Conservation (phyloP, 2,888 invertebrate species). For the Calliscelio sp. region DNA sequence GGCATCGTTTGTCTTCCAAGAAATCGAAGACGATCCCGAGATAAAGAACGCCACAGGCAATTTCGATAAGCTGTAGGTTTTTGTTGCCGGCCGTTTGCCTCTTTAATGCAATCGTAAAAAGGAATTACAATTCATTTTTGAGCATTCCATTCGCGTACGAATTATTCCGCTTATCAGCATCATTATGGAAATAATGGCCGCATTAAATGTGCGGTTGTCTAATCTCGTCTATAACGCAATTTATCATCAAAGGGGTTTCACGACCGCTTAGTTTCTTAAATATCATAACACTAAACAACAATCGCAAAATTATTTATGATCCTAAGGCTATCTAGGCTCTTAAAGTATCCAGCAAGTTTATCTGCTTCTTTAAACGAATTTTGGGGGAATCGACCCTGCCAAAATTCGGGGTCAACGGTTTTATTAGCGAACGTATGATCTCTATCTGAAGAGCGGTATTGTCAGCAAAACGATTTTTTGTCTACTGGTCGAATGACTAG, state of each 20-base stretch:
- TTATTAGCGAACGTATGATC: neutral
- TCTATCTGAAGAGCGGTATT: neutral
- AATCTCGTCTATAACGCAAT: no score
- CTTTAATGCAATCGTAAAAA: constrained; percentile 24
- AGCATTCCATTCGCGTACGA: constrained; percentile 20
- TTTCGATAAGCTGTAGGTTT: constrained; percentile 31
- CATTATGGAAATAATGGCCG: no score
- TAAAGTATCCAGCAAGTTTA: no score
- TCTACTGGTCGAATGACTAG: neutral
- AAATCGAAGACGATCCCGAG: constrained; percentile 5
- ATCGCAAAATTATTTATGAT: no score
- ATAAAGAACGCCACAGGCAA: constrained; percentile 9
- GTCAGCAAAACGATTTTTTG: neutral
- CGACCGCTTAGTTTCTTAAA: no score
- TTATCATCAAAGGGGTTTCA: no score
- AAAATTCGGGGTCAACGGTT: neutral
- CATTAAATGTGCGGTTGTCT: no score
- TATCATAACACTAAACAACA: no score
- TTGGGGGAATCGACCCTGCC: no score
- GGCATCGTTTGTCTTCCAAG: constrained; percentile 30
- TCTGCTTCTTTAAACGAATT: no score
- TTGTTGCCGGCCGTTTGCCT: neutral
- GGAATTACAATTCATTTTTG: constrained; percentile 20
- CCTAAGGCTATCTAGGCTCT: no score
- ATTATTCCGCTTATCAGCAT: no score